phyloP scores from a whole-genome alignment of 2,797 vertebrate species.

The Rhadinocentrus ornatus region DNA sequence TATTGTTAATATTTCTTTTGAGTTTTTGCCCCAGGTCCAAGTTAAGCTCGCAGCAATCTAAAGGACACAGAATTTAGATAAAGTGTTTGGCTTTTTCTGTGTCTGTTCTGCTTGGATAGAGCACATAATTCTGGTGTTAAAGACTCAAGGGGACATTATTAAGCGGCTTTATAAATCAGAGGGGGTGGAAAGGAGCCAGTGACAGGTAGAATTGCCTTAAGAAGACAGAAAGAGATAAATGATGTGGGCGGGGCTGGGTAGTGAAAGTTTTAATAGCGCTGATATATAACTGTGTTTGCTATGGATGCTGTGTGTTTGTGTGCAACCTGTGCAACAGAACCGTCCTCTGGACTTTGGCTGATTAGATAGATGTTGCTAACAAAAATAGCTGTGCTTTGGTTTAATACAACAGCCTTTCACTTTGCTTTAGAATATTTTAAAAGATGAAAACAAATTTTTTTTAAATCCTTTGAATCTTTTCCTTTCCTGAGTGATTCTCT shows the following conservation, averaged over 20 bases:
- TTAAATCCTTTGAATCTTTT: not conserved
- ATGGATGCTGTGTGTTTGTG: conserved; percentile 22
- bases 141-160: conserved; percentile 48
- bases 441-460: not conserved
- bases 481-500: not conserved
- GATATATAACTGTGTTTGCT: conserved; percentile 44
- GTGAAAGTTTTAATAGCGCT: conserved; percentile 51
- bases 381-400: conserved; percentile 18
- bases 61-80: conserved; percentile 14
- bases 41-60: conserved; percentile 17
- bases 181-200: not conserved
- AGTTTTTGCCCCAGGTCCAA: not conserved
- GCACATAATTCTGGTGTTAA: conserved; percentile 37
- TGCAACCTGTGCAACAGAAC: conserved; percentile 23
- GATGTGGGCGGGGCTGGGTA: conserved; percentile 41
- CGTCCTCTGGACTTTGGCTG: conserved; percentile 45
- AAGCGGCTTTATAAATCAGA: conserved; percentile 54
- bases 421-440: conserved; percentile 2
- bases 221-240: conserved; percentile 50
- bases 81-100: conserved; percentile 1
- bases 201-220: conserved; percentile 9
- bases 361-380: conserved; percentile 47
- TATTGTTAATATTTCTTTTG: conserved; percentile 15
- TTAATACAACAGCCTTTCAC: conserved; percentile 35
- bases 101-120: conserved; percentile 16